These are phyloP conservation scores for Thunnus thynnus DNA, from an alignment of 2,113 vertebrate species.

Conservation along the genomic window DNA sequence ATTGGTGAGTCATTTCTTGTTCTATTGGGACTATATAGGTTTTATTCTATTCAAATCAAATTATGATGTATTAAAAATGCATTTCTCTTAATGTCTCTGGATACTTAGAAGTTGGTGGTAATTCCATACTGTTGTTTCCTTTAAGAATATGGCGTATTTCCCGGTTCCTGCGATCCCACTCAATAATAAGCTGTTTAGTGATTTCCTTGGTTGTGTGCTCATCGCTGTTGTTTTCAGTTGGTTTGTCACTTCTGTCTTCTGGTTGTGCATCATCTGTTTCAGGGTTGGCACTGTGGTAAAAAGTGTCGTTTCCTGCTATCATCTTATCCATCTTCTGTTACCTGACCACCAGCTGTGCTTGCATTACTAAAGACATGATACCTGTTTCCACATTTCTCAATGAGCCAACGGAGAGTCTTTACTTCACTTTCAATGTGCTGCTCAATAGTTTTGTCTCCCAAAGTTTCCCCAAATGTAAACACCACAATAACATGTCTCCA, in stretches of 20 bases:
- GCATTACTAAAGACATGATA: conserved; percentile 30
- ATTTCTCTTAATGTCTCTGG: background rate
- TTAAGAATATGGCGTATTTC: background rate
- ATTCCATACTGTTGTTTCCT: background rate
- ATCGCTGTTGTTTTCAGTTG: background rate
- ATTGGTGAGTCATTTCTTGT: too few relatives aligned
- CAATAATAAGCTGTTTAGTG: background rate
- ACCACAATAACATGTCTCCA: conserved; percentile 49
- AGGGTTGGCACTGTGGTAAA: background rate
- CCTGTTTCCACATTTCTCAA: conserved; percentile 42
- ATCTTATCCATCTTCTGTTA: conserved; percentile 45
- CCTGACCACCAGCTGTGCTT: background rate
- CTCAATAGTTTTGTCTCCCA: conserved; percentile 38
- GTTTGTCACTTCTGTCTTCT: background rate
- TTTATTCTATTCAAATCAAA: too few relatives aligned
- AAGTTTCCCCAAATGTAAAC: conserved; percentile 42
- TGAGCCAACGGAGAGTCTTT: conserved; percentile 18
- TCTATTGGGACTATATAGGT: too few relatives aligned
- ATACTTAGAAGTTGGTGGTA: background rate
- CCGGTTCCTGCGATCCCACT: conserved; percentile 24
- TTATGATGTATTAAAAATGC: too few relatives aligned
- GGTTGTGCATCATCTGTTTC: background rate
- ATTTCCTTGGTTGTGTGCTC: conserved; percentile 8
- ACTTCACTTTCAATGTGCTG: conserved; percentile 51
- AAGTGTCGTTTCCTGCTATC: conserved; percentile 23